Conservation (phyloP, 1,140 invertebrate genomes). For the Lycorma delicatula region DNA sequence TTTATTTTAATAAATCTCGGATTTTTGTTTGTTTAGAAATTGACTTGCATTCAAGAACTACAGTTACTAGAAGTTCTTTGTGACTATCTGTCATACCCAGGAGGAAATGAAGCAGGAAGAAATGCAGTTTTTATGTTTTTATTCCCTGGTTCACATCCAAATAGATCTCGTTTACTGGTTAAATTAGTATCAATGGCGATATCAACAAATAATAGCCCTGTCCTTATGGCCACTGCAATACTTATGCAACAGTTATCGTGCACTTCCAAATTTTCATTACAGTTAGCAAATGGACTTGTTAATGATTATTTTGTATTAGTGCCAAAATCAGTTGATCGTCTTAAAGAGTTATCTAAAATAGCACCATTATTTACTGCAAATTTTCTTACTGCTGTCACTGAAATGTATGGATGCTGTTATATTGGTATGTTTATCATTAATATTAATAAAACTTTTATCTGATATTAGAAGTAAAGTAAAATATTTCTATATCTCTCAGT, state of each 20-base stretch:
- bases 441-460: no score
- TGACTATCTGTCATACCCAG: conserved; percentile 58
- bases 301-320: conserved; percentile 68
- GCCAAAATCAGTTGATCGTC: conserved; percentile 50
- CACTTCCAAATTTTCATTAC: conserved; percentile 46
- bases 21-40: conserved; percentile 28
- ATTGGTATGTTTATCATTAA: no score
- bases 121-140: conserved; percentile 73
- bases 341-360: conserved; percentile 56
- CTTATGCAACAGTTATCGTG: conserved; percentile 76
- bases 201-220: conserved; percentile 57
- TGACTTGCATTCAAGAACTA: conserved; percentile 60
- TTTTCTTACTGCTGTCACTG: conserved; percentile 69
- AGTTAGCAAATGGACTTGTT: conserved; percentile 63
- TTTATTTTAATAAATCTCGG: no score
- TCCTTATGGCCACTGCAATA: conserved; percentile 67
- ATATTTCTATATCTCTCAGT: no score
- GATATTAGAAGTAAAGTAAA: no score
- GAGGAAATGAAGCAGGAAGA: conserved; percentile 56
- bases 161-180: conserved; percentile 59
- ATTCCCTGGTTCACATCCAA: conserved; percentile 57
- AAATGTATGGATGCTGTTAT: conserved; percentile 66
- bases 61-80: conserved; percentile 65
- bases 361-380: conserved; percentile 72
- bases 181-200: conserved; percentile 70